Conservation (phyloP, 2,888 invertebrate genomes). For the Punctoribates punctum region DNA sequence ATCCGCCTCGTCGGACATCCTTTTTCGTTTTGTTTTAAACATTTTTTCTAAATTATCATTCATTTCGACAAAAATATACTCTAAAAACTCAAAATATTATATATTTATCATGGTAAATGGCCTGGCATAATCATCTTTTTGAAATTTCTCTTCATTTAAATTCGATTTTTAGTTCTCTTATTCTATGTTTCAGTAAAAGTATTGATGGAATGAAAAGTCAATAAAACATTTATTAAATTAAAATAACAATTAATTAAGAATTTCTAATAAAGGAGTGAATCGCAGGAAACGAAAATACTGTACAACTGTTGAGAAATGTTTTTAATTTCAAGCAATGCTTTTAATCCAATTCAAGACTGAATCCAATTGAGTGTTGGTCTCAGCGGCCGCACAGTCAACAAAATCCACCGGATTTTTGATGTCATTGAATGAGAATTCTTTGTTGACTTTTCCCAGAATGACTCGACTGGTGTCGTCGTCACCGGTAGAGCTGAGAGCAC, state of each 20-base stretch:
- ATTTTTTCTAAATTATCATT: not conserved
- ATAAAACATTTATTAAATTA: too few relatives aligned
- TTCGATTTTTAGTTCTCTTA: too few relatives aligned
- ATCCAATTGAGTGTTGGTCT: constrained; percentile 37
- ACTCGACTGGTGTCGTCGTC: constrained; percentile 59
- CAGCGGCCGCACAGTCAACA: constrained; percentile 53
- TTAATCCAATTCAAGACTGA: constrained; percentile 37
- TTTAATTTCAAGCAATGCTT: constrained; percentile 5
- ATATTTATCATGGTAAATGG: too few relatives aligned
- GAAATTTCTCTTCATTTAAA: too few relatives aligned
- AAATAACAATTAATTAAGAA: not conserved
- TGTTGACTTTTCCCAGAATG: constrained; percentile 70
- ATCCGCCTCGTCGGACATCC: constrained; percentile 49
- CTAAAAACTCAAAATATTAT: not conserved
- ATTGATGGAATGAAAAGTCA: too few relatives aligned
- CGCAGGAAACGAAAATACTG: not conserved
- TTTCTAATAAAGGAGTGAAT: not conserved
- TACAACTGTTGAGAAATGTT: not conserved
- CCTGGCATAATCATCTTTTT: too few relatives aligned
- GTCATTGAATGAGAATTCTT: constrained; percentile 78
- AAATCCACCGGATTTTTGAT: constrained; percentile 63
- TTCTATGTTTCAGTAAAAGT: too few relatives aligned
- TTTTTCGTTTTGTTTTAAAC: not conserved
- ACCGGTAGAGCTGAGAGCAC: constrained; percentile 72
- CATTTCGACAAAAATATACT: too few relatives aligned